A percentile compares a stretch with the other conserved stretches of the same genome.
Conservation (phyloP, 2,888 invertebrate species). For the Xylota sylvarum region DNA sequence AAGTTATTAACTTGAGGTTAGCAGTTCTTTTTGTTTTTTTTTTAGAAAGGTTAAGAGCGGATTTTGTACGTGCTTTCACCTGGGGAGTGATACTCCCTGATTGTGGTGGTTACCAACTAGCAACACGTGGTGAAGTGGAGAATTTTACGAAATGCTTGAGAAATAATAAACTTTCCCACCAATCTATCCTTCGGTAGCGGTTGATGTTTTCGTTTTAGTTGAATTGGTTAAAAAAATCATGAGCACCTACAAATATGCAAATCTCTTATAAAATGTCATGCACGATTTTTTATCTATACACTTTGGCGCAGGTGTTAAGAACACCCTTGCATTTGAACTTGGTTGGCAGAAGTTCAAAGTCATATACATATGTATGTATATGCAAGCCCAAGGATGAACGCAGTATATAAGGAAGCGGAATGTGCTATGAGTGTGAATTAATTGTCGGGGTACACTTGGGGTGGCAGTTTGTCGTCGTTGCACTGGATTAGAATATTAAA, state of each 20-base stretch:
- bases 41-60: conserved; percentile 52
- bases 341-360: conserved; percentile 10
- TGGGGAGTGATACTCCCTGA: conserved; percentile 4
- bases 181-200: neutral
- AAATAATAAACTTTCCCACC: neutral
- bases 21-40: conserved; percentile 29
- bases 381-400: conserved; percentile 16
- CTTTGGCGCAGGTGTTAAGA: conserved; percentile 18
- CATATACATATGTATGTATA: too few relatives aligned
- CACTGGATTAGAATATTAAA: neutral
- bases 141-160: neutral
- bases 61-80: conserved; percentile 52
- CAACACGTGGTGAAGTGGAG: conserved; percentile 17
- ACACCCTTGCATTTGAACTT: conserved; percentile 21
- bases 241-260: conserved; percentile 19
- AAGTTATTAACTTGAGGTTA: conserved; percentile 26
- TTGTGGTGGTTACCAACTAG: neutral
- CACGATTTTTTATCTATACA: neutral
- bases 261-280: neutral
- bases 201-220: neutral
- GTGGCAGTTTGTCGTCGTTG: neutral
- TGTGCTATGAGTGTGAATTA: neutral
- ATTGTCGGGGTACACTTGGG: neutral
- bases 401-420: neutral
- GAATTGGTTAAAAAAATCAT: neutral